phyloP scores from a whole-genome alignment of 2,113 vertebrate genomes.

The Forbesichthys agassizii region DNA sequence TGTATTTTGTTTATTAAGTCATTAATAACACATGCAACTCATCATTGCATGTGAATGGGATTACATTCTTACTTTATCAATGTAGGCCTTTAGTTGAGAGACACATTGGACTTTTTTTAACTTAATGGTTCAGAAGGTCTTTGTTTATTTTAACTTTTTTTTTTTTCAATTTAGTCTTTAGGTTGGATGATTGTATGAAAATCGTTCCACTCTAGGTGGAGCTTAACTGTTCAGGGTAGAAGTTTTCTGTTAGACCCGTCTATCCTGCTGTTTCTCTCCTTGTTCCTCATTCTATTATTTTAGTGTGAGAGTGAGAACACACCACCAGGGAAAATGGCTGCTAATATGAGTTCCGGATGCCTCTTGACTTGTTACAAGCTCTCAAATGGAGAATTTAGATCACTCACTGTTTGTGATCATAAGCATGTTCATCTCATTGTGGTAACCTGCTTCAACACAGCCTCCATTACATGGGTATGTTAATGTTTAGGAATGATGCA shows the following conservation, averaged over 20 bases:
- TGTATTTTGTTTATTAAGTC: constrained; percentile 8
- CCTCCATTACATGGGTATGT: constrained; percentile 14
- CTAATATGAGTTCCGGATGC: background rate
- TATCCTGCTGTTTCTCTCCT: constrained; percentile 8
- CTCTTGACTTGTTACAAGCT: constrained; percentile 2
- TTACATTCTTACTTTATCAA: constrained; percentile 69
- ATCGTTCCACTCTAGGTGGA: constrained; percentile 16
- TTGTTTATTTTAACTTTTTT: too few species aligned
- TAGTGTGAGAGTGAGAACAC: background rate
- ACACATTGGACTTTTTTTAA: background rate
- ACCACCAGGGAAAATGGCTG: background rate
- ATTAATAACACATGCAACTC: too few species aligned
- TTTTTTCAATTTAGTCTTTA: background rate
- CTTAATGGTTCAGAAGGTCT: too few species aligned
- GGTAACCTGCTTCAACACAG: constrained; percentile 14
- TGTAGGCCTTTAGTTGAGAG: constrained; percentile 46
- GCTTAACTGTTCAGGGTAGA: constrained; percentile 10
- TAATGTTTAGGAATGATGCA: background rate
- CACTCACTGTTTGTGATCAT: constrained; percentile 20
- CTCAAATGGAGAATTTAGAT: background rate
- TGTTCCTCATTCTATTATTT: constrained; percentile 7
- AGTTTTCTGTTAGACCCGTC: constrained; percentile 25
- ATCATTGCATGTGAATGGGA: constrained; percentile 60
- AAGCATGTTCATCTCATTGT: constrained; percentile 13
- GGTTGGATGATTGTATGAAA: background rate